A percentile compares a stretch with the other conserved stretches of the same genome.
Conservation (phyloP, 1,140 invertebrate genomes). For the Lanistes nyassanus region DNA sequence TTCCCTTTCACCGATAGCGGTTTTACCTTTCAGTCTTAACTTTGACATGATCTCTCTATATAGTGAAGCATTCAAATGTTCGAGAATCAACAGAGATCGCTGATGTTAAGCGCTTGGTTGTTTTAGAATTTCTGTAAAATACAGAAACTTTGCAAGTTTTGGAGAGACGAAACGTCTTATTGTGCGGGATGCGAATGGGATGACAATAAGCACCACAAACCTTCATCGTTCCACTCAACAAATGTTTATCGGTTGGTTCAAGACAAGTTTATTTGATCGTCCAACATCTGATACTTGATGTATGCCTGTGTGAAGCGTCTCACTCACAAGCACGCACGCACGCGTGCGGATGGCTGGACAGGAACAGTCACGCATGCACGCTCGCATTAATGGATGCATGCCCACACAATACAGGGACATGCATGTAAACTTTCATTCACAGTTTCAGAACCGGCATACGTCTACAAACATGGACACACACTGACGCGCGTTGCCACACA, state of each 20-base stretch:
- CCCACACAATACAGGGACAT: neutral
- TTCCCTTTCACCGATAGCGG: too few species aligned
- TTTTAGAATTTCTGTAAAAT: too few species aligned
- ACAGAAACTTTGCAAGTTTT: too few species aligned
- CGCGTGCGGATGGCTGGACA: neutral
- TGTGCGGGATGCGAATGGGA: neutral
- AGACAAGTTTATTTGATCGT: neutral
- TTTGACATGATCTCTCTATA: too few species aligned
- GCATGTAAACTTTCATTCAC: neutral
- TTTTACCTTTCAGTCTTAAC: too few species aligned
- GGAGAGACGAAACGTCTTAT: neutral
- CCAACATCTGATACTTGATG: neutral
- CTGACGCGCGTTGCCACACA: constrained; percentile 3
- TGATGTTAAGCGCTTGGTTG: too few species aligned
- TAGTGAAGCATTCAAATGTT: too few species aligned
- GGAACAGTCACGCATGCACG: neutral
- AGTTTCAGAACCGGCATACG: neutral
- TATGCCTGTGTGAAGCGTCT: neutral
- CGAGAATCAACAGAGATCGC: too few species aligned
- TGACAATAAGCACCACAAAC: neutral
- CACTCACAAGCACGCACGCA: neutral
- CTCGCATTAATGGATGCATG: neutral
- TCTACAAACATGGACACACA: constrained; percentile 1
- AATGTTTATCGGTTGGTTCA: too few species aligned
- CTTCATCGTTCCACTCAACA: too few species aligned